Evolutionary conservation across 2,113 vertebrate species (phyloP).

Genomic region (Carlito syrichta): DNA sequence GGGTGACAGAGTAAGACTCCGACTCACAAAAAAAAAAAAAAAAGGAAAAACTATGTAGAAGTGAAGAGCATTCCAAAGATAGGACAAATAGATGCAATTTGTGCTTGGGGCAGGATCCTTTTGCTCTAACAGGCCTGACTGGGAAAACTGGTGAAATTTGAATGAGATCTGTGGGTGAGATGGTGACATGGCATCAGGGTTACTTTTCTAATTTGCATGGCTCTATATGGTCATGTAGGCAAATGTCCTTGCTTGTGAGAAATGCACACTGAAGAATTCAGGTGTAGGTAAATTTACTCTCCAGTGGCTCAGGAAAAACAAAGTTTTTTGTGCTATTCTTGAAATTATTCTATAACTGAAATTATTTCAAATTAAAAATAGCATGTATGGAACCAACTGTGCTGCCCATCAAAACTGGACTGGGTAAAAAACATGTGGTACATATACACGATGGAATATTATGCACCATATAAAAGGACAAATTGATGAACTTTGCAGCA

Average conservation of each 20-base stretch:
- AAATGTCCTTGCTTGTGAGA: background rate
- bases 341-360: background rate
- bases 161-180: background rate
- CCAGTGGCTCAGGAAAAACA: background rate
- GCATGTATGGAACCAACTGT: too few species aligned
- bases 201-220: background rate
- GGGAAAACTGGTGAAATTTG: background rate
- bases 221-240: background rate
- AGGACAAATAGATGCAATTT: background rate
- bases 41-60: too few species aligned
- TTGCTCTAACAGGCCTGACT: background rate
- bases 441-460: too few species aligned
- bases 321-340: background rate
- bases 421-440: too few species aligned
- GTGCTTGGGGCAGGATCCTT: background rate
- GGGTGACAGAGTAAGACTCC: too few species aligned
- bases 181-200: fast-evolving
- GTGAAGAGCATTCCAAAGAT: background rate
- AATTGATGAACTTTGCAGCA: too few species aligned
- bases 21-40: too few species aligned
- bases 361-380: background rate
- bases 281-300: background rate
- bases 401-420: too few species aligned
- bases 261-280: background rate
- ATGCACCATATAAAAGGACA: too few species aligned